Evolutionary conservation across 2,113 vertebrate species (phyloP).

Genomic region (Neotoma lepida): DNA sequence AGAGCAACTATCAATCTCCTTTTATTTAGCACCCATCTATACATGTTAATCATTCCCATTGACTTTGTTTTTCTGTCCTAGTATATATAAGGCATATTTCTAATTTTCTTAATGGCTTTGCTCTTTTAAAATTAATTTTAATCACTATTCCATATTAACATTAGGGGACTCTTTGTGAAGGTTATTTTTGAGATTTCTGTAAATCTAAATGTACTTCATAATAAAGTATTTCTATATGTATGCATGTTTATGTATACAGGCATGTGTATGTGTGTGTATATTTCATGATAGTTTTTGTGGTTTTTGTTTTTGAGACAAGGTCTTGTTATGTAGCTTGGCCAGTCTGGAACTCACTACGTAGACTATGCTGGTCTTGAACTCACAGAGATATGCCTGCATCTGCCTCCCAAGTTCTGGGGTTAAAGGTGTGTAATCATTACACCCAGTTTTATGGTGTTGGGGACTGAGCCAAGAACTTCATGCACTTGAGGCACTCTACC

Average conservation of each 20-base stretch:
- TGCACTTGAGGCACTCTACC: background rate
- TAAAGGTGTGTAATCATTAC: background rate
- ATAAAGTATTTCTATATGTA: background rate
- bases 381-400: background rate
- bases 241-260: background rate
- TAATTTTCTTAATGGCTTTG: conserved; percentile 34
- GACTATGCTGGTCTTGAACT: background rate
- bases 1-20: background rate
- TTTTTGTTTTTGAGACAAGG: background rate
- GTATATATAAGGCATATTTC: conserved; percentile 5
- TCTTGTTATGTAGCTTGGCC: background rate
- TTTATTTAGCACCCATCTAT: conserved; percentile 5
- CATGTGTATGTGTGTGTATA: background rate
- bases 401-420: background rate
- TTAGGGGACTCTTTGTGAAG: conserved; percentile 33
- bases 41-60: conserved; percentile 29
- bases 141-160: conserved; percentile 38
- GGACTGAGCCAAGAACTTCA: background rate
- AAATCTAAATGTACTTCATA: conserved; percentile 61
- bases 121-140: conserved; percentile 37
- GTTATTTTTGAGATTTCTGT: conserved; percentile 52
- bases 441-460: background rate
- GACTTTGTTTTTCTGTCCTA: background rate
- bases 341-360: background rate
- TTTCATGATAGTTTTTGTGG: background rate